phyloP scores from a whole-genome alignment of 2,113 vertebrate genomes.

The Gallinago media region DNA sequence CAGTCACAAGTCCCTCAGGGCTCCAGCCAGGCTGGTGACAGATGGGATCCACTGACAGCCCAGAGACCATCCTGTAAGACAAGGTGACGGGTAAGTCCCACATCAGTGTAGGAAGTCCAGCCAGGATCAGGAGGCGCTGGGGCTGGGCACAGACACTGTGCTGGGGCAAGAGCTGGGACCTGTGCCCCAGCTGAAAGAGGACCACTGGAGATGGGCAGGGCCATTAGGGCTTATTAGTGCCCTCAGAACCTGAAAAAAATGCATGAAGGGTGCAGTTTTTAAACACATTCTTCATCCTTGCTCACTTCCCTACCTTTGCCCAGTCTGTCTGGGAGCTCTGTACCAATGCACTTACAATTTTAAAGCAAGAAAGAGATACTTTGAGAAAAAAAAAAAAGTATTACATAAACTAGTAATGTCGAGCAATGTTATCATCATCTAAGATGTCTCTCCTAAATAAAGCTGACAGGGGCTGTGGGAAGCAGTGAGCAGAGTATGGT shows the following conservation, averaged over 20 bases:
- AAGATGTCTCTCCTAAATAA: background rate
- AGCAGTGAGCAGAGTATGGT: background rate
- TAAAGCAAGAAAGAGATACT: background rate
- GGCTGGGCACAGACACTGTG: background rate
- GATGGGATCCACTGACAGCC: rapidly evolving
- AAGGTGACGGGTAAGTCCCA: background rate
- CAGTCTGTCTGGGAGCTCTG: background rate
- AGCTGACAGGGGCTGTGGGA: background rate
- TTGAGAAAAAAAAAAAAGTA: background rate
- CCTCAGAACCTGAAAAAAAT: background rate
- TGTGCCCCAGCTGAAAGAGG: background rate
- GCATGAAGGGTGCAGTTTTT: background rate
- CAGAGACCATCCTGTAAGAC: too few relatives aligned
- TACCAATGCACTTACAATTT: background rate
- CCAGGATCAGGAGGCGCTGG: background rate
- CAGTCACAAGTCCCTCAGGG: rapidly evolving
- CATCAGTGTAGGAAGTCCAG: background rate
- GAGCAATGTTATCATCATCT: background rate
- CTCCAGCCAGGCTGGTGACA: rapidly evolving
- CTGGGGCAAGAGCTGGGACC: background rate
- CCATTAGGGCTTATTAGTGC: rapidly evolving
- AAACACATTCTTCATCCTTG: rapidly evolving
- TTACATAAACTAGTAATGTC: rapidly evolving
- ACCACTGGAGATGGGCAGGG: background rate
- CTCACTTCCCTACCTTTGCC: rapidly evolving